Conservation (phyloP, 2,888 invertebrate genomes). For the Heliconius ismenius region DNA sequence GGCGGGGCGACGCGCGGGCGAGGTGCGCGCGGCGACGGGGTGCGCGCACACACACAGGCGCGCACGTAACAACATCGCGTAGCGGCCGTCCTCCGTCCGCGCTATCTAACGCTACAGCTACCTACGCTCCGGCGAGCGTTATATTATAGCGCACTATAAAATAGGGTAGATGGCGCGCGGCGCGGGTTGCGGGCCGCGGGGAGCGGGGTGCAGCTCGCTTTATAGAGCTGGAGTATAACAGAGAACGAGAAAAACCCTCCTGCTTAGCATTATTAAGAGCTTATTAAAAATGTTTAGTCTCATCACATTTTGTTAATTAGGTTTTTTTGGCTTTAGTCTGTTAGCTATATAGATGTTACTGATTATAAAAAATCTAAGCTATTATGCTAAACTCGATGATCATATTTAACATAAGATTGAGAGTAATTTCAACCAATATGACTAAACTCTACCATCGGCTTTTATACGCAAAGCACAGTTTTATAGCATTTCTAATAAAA, state of each 20-base stretch:
- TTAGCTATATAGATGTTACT: background rate
- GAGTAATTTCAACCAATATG: background rate
- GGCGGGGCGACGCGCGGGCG: too few species aligned
- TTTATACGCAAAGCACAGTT: constrained; percentile 22
- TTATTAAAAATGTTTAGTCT: constrained; percentile 30
- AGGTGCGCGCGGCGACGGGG: constrained; percentile 5
- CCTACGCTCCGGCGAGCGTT: constrained; percentile 60
- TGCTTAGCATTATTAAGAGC: constrained; percentile 41
- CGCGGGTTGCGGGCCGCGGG: constrained; percentile 64
- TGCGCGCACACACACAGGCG: constrained; percentile 66
- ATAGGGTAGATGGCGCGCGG: constrained; percentile 69
- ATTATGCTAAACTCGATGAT: background rate
- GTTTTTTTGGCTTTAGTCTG: background rate
- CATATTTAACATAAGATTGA: background rate
- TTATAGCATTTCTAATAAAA: constrained; percentile 33
- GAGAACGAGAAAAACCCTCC: constrained; percentile 43
- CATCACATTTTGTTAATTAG: constrained; percentile 12
- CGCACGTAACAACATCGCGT: constrained; percentile 69
- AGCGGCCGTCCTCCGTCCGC: constrained; percentile 63
- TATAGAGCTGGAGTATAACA: constrained; percentile 55
- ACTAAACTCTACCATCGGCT: constrained; percentile 8
- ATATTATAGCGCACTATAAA: constrained; percentile 67
- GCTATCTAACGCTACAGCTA: constrained; percentile 74
- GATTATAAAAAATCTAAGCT: background rate
- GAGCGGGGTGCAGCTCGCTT: constrained; percentile 62